Conservation (phyloP, 2,888 invertebrate genomes). For the Drosophila melanosoma region DNA sequence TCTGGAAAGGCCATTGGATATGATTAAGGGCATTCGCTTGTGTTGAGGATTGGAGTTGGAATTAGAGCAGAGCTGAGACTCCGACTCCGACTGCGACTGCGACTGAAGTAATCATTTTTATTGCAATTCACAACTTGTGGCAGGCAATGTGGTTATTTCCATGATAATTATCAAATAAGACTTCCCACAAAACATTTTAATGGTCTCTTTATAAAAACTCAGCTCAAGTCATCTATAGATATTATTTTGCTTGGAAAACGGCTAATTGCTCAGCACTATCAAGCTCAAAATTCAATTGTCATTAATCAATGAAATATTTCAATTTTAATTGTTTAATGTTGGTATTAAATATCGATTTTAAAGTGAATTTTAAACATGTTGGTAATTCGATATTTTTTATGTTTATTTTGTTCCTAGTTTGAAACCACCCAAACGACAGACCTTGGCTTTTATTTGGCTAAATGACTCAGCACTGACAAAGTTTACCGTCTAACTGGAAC, state of each 20-base stretch:
- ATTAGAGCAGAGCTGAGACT: not conserved
- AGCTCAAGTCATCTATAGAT: not conserved
- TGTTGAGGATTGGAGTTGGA: not conserved
- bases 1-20: conserved; percentile 11
- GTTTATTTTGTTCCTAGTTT: not conserved
- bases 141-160: not conserved
- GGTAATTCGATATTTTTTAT: not conserved
- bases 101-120: not conserved
- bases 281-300: not conserved
- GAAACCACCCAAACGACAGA: not conserved
- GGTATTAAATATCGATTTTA: not conserved
- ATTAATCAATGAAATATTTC: not conserved
- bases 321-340: not conserved
- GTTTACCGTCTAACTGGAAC: conserved; percentile 7
- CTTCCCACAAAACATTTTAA: not conserved
- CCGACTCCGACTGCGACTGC: not conserved
- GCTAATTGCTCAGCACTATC: conserved; percentile 2
- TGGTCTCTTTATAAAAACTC: not conserved
- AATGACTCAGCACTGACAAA: conserved; percentile 15
- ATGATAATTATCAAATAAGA: not conserved
- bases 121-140: not conserved
- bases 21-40: not conserved
- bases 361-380: not conserved
- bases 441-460: conserved; percentile 29
- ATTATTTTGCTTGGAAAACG: conserved; percentile 9